phyloP scores from a whole-genome alignment of 2,797 vertebrate genomes.

The Anas bahamensis region DNA sequence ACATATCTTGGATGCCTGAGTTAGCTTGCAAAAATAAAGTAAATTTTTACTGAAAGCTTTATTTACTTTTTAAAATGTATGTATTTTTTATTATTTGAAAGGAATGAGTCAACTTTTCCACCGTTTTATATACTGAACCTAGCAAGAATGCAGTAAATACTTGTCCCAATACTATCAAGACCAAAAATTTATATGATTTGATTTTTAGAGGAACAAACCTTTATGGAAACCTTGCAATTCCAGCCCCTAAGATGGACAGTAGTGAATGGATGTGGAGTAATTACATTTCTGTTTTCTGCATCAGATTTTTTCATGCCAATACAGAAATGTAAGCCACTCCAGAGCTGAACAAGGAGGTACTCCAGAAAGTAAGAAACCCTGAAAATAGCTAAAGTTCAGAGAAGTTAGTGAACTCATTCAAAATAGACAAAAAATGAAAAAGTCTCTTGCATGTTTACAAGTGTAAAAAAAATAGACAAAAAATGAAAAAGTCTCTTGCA shows the following conservation, averaged over 20 bases:
- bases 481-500: not conserved
- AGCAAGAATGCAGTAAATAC: not conserved
- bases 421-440: not conserved
- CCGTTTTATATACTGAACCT: not conserved
- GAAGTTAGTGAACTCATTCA: not conserved
- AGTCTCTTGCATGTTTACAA: not conserved
- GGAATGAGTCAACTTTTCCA: not conserved
- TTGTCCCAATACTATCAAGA: not conserved
- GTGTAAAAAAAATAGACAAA: not conserved
- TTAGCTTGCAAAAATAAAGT: conserved; percentile 55
- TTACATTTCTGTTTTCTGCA: not conserved
- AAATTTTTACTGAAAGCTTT: conserved; percentile 19
- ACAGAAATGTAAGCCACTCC: not conserved
- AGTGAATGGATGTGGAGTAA: fast-evolving
- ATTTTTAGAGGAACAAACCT: not conserved
- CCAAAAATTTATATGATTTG: not conserved
- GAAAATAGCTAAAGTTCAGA: not conserved
- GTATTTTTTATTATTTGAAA: not conserved
- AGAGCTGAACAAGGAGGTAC: not conserved
- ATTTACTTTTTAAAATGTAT: conserved; percentile 6
- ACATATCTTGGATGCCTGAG: conserved; percentile 31
- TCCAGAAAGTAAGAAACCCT: not conserved
- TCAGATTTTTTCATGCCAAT: not conserved
- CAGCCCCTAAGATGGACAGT: not conserved
- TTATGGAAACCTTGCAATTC: not conserved